phyloP scores from a whole-genome alignment of 2,888 invertebrate species.

The Amorpha juglandis region DNA sequence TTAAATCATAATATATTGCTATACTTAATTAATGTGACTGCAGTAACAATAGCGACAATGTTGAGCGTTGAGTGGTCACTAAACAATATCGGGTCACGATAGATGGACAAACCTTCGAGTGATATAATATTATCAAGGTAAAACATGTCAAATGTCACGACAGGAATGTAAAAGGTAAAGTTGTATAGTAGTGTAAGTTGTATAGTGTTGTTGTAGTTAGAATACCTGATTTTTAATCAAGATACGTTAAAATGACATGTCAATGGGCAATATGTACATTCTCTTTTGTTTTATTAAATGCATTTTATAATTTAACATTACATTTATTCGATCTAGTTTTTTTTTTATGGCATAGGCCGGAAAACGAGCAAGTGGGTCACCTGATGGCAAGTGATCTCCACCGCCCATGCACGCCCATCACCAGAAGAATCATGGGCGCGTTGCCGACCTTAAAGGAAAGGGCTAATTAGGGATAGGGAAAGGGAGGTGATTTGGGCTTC shows the following conservation, averaged over 20 bases:
- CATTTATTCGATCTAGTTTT: conserved; percentile 1
- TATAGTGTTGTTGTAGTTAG: conserved; percentile 25
- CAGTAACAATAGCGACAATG: conserved; percentile 52
- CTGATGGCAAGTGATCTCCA: too few relatives aligned
- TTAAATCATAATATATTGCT: conserved; percentile 20
- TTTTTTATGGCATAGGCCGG: too few relatives aligned
- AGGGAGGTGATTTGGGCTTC: too few relatives aligned
- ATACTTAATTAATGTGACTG: conserved; percentile 48
- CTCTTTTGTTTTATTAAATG: conserved; percentile 16
- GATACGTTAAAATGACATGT: conserved; percentile 21
- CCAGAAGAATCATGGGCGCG: too few relatives aligned
- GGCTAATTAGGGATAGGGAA: too few relatives aligned
- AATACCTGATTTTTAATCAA: conserved; percentile 24
- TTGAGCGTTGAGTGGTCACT: conserved; percentile 52
- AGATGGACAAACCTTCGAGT: conserved; percentile 56
- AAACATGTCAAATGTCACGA: conserved; percentile 59
- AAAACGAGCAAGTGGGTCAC: too few relatives aligned
- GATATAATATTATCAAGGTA: conserved; percentile 49
- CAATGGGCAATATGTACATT: conserved; percentile 17
- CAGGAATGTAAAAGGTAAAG: conserved; percentile 43
- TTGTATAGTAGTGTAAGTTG: too few relatives aligned
- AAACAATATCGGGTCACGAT: conserved; percentile 53
- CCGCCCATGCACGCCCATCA: too few relatives aligned
- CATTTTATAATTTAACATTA: conserved; percentile 5
- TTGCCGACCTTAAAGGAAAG: too few relatives aligned